Evolutionary conservation across 2,113 vertebrate genomes (phyloP), one percentile per base, ranked within the genome.

Genomic region (Machaerirhynchus nigripectus): DNA sequence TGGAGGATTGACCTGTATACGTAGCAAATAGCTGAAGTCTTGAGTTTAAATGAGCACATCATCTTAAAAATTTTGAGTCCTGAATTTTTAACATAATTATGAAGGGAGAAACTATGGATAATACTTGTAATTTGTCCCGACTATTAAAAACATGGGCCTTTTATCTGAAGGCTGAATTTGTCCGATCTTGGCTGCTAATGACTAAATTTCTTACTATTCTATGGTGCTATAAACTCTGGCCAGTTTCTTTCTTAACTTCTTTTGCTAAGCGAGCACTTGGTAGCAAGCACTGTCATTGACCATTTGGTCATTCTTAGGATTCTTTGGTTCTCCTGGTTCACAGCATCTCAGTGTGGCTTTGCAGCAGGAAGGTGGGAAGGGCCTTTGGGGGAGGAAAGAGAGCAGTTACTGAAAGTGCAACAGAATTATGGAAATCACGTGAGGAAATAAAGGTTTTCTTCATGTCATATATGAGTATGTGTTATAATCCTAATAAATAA

Each of bases 31-130:
- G 23, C 22, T 60, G 53, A 55, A 26, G 15, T 76, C 53, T 63
- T 84, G 33, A 47, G 20, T 68, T 89, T 68, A 47, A n/a, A 46
- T 31, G 10, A 64, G 17, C 10, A 21, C 1, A 0, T 64, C 1
- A 1, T 60, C 31, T 81, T 50, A 24, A n/a, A 68, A 84, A 56
- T 7, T 69, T 68, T 19, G 4, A 0, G 0, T 37, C 18, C 28
- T 69, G 35, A 27, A 55, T 68, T 76, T 89, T 86, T 37, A 50
- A 23, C 1, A 2, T n/a, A 15, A 33, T 26, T 17, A 12, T 17
- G 26, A 73, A 64, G 3, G 15, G 30, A 76, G 5, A 19, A 59
- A 17, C 37, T 59, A 3, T 11, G 15, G 6, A 35, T 35, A 30
- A 9, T 42, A 21, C 37, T 77, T 81, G 13, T 21, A 39, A 91